Percentiles rank a stretch among this genome's conserved stretches.
These are phyloP conservation scores for Australoheros facetus DNA, from an alignment of 2,797 vertebrate species.

Conservation along the genomic window DNA sequence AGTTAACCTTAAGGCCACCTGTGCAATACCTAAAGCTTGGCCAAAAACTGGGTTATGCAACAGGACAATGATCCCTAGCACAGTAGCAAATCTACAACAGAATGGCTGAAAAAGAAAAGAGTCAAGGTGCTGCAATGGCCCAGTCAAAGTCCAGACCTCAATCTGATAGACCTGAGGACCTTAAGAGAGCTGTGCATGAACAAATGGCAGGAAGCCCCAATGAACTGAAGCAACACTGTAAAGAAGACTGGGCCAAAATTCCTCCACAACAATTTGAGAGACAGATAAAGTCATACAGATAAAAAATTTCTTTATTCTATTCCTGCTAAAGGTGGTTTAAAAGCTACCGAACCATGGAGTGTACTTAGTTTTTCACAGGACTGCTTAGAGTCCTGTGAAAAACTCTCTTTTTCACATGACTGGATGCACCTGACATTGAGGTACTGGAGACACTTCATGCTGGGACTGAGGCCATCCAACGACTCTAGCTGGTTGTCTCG, in stretches of 20 bases:
- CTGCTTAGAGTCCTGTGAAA: background rate
- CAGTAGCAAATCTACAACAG: background rate
- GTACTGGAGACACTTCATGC: slow-evolving; percentile 89
- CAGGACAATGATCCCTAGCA: background rate
- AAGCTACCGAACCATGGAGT: background rate
- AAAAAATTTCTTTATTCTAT: background rate
- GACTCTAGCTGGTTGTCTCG: slow-evolving; percentile 88
- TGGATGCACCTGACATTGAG: slow-evolving; percentile 81
- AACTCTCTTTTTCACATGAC: background rate
- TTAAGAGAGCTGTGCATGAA: background rate
- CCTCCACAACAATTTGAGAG: no score
- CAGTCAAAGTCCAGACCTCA: background rate
- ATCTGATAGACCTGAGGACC: background rate
- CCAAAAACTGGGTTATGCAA: no score
- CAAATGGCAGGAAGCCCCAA: background rate
- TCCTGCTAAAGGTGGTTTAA: background rate
- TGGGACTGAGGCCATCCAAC: slow-evolving; percentile 85
- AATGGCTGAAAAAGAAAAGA: background rate
- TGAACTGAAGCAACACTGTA: background rate
- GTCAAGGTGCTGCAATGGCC: background rate
- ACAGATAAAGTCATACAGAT: no score
- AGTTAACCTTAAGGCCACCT: no score
- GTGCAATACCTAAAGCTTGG: no score
- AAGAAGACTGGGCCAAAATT: background rate
- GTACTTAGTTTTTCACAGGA: background rate